Conservation (phyloP, 2,113 vertebrate species). For the Petaurus breviceps region DNA sequence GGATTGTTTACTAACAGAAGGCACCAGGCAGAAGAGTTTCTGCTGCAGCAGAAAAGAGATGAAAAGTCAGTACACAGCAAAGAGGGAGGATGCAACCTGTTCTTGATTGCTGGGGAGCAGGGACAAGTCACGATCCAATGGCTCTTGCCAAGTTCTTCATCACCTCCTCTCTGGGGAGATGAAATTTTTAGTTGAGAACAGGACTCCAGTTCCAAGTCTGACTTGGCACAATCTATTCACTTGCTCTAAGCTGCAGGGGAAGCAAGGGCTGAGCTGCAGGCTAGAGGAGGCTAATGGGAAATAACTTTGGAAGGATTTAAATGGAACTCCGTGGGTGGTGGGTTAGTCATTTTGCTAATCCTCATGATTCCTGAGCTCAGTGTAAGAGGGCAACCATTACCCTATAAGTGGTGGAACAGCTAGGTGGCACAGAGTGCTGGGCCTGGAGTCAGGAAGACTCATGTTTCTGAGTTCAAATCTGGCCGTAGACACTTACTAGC, state of each 20-base stretch:
- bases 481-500: background rate
- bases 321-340: constrained; percentile 67
- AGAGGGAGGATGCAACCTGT: background rate
- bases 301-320: constrained; percentile 66
- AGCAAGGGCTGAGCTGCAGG: background rate
- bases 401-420: background rate
- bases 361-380: constrained; percentile 51
- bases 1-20: background rate
- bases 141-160: constrained; percentile 21
- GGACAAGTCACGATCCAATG: background rate
- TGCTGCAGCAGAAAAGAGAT: background rate
- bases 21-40: background rate
- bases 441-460: background rate
- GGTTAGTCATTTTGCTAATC: constrained; percentile 58
- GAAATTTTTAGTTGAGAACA: constrained; percentile 38
- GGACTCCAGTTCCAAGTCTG: constrained; percentile 43
- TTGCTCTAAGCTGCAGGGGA: background rate
- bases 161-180: constrained; percentile 42
- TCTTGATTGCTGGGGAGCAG: background rate
- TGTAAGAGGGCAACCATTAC: background rate
- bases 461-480: background rate
- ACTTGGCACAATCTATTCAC: constrained; percentile 37
- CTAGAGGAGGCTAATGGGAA: constrained; percentile 42
- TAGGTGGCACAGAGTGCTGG: background rate
- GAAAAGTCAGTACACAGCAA: background rate